Conservation (phyloP, 2,888 invertebrate genomes). For the Dimorphilus gyrociliatus region DNA sequence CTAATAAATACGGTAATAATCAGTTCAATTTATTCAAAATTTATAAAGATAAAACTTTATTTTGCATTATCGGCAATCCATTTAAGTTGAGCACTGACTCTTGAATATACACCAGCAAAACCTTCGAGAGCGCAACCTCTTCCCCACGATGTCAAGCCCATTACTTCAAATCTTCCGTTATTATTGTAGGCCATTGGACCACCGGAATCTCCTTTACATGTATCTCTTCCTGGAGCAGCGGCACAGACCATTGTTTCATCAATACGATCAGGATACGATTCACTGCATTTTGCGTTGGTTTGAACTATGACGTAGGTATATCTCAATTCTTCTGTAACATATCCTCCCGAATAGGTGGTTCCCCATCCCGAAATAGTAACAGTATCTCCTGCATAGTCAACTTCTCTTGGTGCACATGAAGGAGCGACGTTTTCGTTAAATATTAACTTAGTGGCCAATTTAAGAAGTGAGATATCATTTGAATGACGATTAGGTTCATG, state of each 20-base stretch:
- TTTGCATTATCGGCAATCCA: too few relatives aligned
- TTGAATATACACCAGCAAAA: neutral
- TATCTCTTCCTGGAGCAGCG: neutral
- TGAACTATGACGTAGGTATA: too few relatives aligned
- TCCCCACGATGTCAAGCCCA: neutral
- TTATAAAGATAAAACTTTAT: too few relatives aligned
- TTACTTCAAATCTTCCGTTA: too few relatives aligned
- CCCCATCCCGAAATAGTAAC: neutral
- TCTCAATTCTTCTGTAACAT: too few relatives aligned
- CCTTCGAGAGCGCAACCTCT: neutral
- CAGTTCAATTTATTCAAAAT: too few relatives aligned
- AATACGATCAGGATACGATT: neutral
- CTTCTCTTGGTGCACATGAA: neutral
- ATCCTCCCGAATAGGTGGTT: too few relatives aligned
- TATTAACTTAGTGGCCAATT: neutral
- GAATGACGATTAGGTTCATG: too few relatives aligned
- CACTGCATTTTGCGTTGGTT: neutral
- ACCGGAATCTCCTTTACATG: constrained; percentile 1
- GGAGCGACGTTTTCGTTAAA: neutral
- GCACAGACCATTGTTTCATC: neutral
- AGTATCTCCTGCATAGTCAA: neutral
- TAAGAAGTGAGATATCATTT: constrained; percentile 1
- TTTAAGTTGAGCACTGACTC: neutral
- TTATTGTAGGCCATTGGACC: too few relatives aligned
- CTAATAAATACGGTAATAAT: too few relatives aligned